Conservation (phyloP, 2,888 invertebrate genomes). For the Ptycholaimellus sp. region DNA sequence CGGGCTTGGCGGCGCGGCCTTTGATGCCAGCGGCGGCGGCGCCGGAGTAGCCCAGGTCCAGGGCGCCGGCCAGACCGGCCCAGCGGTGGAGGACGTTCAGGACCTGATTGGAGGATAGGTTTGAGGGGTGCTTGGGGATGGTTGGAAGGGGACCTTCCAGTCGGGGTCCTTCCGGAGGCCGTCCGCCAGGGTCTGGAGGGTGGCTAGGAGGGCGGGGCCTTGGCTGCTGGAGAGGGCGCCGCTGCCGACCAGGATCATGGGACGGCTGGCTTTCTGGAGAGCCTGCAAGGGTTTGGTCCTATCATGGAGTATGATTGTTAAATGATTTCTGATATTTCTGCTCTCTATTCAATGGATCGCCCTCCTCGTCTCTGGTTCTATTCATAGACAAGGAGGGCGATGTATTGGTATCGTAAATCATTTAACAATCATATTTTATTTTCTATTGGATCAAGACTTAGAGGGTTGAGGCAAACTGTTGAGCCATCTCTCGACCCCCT, state of each 20-base stretch:
- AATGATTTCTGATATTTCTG: no score
- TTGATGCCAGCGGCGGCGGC: background rate
- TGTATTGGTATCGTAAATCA: no score
- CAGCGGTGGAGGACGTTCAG: conserved; percentile 79
- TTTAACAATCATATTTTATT: no score
- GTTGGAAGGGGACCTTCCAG: background rate
- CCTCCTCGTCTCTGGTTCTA: no score
- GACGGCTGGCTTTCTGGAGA: conserved; percentile 44
- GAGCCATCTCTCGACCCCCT: no score
- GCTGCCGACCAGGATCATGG: conserved; percentile 69
- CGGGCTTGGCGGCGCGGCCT: conserved; percentile 16
- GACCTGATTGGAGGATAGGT: conserved; percentile 34
- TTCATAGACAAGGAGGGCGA: no score
- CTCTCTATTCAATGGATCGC: no score
- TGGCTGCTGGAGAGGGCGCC: conserved; percentile 49
- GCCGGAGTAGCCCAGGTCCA: conserved; percentile 62
- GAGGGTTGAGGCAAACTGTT: no score
- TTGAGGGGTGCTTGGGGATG: no score
- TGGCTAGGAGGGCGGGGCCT: conserved; percentile 41
- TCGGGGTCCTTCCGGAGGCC: conserved; percentile 6
- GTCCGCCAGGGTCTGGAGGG: conserved; percentile 14
- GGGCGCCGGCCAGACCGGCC: conserved; percentile 60
- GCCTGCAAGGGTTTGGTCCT: no score
- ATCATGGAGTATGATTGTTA: no score
- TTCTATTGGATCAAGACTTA: no score